Evolutionary conservation across 2,113 vertebrate species (phyloP).

Genomic region (Calidris pygmaea): DNA sequence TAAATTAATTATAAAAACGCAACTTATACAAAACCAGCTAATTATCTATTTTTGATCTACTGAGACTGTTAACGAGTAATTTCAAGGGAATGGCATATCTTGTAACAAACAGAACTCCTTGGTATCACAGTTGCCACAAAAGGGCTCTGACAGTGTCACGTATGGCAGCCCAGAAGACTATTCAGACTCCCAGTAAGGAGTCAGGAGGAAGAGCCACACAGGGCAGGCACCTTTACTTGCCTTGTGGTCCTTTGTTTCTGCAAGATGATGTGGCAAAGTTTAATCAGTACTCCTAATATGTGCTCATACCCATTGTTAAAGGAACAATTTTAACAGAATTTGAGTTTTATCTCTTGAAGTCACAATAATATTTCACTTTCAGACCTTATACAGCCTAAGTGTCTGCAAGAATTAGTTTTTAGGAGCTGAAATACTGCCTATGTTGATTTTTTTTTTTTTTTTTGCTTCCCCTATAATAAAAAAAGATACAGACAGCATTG

Average conservation of each 20-base stretch:
- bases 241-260: not conserved
- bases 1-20: not conserved
- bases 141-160: not conserved
- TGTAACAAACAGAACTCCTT: not conserved
- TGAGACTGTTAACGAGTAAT: not conserved
- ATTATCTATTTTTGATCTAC: not conserved
- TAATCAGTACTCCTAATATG: not conserved
- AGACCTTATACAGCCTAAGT: not conserved
- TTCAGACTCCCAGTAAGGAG: not conserved
- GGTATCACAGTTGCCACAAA: not conserved
- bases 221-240: not conserved
- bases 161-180: not conserved
- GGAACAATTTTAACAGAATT: not conserved
- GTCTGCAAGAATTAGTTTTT: conserved; percentile 7
- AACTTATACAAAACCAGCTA: not conserved
- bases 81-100: not conserved
- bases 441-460: not conserved
- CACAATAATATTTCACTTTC: not conserved
- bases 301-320: not conserved
- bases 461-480: conserved; percentile 30
- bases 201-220: not conserved
- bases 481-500: not conserved
- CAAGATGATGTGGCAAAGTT: not conserved
- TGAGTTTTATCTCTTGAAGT: not conserved
- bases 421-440: conserved; percentile 34